Conservation (phyloP, 2,113 vertebrate species). For the Nyctibius bracteatus region DNA sequence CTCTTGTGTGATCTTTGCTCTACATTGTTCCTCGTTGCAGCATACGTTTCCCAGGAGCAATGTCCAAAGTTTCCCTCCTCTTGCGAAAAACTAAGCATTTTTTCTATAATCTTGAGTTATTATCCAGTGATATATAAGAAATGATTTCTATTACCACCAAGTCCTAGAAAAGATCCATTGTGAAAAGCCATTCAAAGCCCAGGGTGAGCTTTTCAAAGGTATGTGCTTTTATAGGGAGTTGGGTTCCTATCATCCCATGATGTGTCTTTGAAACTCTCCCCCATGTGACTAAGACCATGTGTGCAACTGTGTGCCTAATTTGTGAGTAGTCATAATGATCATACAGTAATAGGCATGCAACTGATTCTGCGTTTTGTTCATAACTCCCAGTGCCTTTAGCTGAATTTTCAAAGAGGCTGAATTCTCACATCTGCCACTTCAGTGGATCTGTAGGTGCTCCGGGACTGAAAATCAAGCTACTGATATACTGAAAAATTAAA, state of each 20-base stretch:
- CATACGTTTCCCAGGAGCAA: background rate
- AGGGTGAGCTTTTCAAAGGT: constrained; percentile 38
- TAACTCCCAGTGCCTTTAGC: constrained; percentile 60
- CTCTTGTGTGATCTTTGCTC: background rate
- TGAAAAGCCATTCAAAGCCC: constrained; percentile 35
- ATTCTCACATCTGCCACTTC: constrained; percentile 54
- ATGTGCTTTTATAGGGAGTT: constrained; percentile 22
- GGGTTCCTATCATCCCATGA: constrained; percentile 5
- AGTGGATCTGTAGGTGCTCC: constrained; percentile 31
- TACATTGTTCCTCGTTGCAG: background rate
- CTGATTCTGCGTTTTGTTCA: constrained; percentile 42
- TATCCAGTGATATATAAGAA: background rate
- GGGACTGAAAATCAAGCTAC: constrained; percentile 40
- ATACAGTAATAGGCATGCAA: constrained; percentile 48
- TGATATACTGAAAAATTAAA: constrained; percentile 43
- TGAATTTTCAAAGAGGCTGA: constrained; percentile 57
- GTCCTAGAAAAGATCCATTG: constrained; percentile 15
- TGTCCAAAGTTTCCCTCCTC: background rate
- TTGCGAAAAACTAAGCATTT: background rate
- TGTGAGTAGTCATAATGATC: constrained; percentile 54
- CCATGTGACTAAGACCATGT: constrained; percentile 10
- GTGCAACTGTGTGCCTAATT: constrained; percentile 41
- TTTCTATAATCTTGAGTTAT: constrained; percentile 16
- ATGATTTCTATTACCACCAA: background rate
- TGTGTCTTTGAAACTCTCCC: constrained; percentile 36